Conservation (phyloP, 2,797 vertebrate species). For the Enteromius treurensis region DNA sequence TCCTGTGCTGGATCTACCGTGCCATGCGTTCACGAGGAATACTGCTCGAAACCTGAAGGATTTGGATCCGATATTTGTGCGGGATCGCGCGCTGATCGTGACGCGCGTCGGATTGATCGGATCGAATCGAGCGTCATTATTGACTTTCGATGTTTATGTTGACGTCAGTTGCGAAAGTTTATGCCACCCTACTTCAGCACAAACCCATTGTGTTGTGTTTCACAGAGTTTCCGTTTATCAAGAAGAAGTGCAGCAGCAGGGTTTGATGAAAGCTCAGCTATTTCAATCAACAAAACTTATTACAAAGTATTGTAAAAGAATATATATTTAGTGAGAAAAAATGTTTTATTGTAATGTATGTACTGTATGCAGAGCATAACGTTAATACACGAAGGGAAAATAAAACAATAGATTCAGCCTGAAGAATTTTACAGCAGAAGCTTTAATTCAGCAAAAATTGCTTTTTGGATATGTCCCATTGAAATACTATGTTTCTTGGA, state of each 20-base stretch:
- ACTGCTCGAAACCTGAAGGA: not conserved
- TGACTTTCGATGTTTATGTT: not conserved
- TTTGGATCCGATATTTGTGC: slow-evolving; percentile 5
- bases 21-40: slow-evolving; percentile 27
- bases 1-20: not conserved
- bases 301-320: not conserved
- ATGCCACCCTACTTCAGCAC: not conserved
- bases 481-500: not conserved
- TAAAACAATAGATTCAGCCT: not conserved
- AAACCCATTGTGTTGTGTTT: not conserved
- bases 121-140: not conserved
- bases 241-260: not conserved
- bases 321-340: not conserved
- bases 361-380: not conserved
- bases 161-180: not conserved
- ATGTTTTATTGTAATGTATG: too few species aligned
- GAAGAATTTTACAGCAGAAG: not conserved
- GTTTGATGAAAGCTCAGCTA: not conserved
- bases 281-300: not conserved
- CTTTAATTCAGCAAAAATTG: not conserved
- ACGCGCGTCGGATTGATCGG: not conserved
- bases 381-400: not conserved
- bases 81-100: not conserved
- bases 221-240: not conserved
- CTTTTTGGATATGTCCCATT: too few species aligned